Evolutionary conservation across 2,113 vertebrate species (phyloP).

Genomic region (Mola mola): DNA sequence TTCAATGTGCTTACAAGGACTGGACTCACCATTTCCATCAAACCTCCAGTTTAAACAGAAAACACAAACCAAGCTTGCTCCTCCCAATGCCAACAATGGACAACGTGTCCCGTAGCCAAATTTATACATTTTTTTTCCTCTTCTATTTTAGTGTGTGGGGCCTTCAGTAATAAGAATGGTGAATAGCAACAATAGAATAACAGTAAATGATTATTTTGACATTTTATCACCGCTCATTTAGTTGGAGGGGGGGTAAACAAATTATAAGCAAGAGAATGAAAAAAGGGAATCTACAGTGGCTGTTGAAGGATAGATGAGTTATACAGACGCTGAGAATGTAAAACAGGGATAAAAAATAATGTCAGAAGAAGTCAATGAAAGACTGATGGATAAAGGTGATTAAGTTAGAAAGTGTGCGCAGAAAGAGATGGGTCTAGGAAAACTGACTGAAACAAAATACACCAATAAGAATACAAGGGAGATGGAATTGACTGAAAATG

Average conservation of each 20-base stretch:
- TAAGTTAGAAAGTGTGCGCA: slow-evolving; percentile 4
- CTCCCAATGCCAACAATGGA: too few relatives aligned
- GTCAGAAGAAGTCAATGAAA: slow-evolving; percentile 3
- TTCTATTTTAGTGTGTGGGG: slow-evolving; percentile 7
- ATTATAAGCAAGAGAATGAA: not conserved
- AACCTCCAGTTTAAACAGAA: too few relatives aligned
- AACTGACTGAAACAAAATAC: slow-evolving; percentile 20
- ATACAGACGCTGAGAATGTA: not conserved
- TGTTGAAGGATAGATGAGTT: not conserved
- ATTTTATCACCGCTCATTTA: slow-evolving; percentile 26
- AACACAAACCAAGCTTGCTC: too few relatives aligned
- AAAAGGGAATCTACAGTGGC: not conserved
- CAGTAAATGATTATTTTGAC: too few relatives aligned
- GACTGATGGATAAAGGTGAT: slow-evolving; percentile 14
- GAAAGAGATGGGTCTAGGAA: slow-evolving; percentile 1
- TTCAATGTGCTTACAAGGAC: too few relatives aligned
- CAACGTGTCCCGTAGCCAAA: not conserved
- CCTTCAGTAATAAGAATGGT: not conserved
- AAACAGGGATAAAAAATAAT: too few relatives aligned
- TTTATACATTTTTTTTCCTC: slow-evolving; percentile 12
- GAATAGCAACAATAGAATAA: too few relatives aligned
- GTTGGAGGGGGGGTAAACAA: slow-evolving; percentile 13
- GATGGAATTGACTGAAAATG: slow-evolving; percentile 42
- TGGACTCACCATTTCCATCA: too few relatives aligned
- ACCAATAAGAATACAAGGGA: slow-evolving; percentile 51